Evolutionary conservation across 2,113 vertebrate genomes (phyloP).

Genomic region (Asarcornis scutulata): DNA sequence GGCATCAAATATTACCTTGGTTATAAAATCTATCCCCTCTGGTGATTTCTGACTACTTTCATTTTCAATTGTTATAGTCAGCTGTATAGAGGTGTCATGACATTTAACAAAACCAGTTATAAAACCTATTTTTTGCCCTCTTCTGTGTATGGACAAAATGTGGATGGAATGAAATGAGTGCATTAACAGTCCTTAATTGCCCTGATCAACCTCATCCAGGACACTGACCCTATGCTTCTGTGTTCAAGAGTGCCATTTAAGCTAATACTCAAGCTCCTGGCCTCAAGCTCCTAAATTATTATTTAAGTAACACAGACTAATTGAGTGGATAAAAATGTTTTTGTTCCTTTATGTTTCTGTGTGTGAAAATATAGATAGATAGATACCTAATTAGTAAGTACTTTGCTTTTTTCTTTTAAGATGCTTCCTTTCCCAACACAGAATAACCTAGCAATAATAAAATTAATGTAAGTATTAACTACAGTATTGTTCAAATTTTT

Average conservation of each 20-base stretch:
- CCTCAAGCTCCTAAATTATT: background rate
- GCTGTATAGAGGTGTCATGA: background rate
- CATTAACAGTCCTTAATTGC: background rate
- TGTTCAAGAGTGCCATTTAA: background rate
- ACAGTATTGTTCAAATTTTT: background rate
- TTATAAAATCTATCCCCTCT: background rate
- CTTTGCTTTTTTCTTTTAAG: background rate
- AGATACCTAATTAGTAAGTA: background rate
- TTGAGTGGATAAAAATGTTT: background rate
- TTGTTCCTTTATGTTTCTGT: background rate
- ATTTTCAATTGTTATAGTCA: slow-evolving; percentile 5
- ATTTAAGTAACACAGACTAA: background rate
- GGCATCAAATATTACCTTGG: background rate
- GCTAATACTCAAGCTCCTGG: background rate
- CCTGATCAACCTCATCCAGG: background rate
- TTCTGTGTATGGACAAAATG: background rate
- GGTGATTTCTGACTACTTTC: background rate
- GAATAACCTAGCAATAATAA: background rate
- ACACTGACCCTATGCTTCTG: rapidly evolving
- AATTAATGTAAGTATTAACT: background rate
- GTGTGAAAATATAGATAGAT: background rate
- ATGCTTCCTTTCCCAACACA: background rate
- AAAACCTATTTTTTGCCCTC: background rate
- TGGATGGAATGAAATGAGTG: background rate
- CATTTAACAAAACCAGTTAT: background rate